Conservation (phyloP, 1,140 invertebrate genomes). For the Trissolcus basalis region DNA sequence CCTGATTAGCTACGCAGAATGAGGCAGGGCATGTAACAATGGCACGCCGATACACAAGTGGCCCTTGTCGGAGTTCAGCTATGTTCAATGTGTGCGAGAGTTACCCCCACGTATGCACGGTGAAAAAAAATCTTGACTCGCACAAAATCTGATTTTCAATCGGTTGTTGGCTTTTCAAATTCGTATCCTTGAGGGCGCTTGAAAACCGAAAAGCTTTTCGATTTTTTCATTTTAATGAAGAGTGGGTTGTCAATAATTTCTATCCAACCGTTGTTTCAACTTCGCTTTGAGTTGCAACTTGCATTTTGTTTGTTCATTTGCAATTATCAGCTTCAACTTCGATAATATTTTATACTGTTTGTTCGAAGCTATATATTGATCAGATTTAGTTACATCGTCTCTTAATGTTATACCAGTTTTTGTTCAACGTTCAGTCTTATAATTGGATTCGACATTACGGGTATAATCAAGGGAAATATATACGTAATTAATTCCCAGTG, state of each 20-base stretch:
- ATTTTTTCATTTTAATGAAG: no score
- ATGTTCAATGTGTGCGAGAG: slow-evolving; percentile 40
- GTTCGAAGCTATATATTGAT: slow-evolving; percentile 17
- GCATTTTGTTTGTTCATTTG: no score
- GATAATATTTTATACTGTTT: no score
- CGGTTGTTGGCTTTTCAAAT: slow-evolving; percentile 35
- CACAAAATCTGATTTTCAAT: slow-evolving; percentile 42
- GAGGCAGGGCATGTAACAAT: slow-evolving; percentile 54
- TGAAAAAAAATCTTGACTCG: slow-evolving; percentile 36
- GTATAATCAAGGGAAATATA: slow-evolving; percentile 36
- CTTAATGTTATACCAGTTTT: slow-evolving; percentile 29
- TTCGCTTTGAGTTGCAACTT: no score
- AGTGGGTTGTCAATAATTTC: no score
- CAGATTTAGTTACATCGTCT: slow-evolving; percentile 13
- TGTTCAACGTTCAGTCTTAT: slow-evolving; percentile 34
- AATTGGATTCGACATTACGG: slow-evolving; percentile 38
- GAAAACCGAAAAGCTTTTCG: slow-evolving; percentile 7
- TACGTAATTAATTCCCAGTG: slow-evolving; percentile 43
- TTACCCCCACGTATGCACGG: slow-evolving; percentile 30
- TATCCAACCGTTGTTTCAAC: no score
- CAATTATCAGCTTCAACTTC: no score
- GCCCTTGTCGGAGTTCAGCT: slow-evolving; percentile 48
- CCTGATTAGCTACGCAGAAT: slow-evolving; percentile 57
- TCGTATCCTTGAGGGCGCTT: slow-evolving; percentile 20
- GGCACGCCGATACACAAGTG: slow-evolving; percentile 50